Percentiles rank a stretch among this genome's conserved stretches.
Evolutionary conservation across 2,888 invertebrate species (phyloP).

Genomic region (Biston stratarius): DNA sequence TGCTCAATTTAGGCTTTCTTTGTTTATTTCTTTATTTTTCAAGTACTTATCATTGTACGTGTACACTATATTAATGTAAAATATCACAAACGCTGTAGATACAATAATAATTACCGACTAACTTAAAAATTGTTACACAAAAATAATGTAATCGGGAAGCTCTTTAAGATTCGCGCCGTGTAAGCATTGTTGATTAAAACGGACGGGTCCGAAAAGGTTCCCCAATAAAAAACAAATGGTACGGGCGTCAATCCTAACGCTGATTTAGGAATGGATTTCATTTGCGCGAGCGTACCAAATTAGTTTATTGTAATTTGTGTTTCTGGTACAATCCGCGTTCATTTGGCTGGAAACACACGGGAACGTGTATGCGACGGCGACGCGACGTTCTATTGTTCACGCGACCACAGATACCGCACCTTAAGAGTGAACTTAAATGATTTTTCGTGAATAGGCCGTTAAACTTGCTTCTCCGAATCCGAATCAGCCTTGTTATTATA

Average conservation of each 20-base stretch:
- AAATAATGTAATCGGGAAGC: constrained; percentile 26
- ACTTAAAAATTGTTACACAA: constrained; percentile 10
- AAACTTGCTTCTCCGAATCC: too few species aligned
- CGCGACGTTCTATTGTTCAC: not conserved
- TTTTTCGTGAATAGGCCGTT: too few species aligned
- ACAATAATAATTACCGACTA: too few species aligned
- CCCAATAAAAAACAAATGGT: constrained; percentile 70
- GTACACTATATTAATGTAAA: too few species aligned
- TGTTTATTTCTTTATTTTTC: too few species aligned
- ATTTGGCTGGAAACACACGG: constrained; percentile 47
- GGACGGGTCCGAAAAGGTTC: constrained; percentile 57
- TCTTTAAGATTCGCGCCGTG: constrained; percentile 46
- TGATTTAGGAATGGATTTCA: constrained; percentile 64
- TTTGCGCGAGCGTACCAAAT: constrained; percentile 62
- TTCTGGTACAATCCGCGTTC: constrained; percentile 47
- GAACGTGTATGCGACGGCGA: not conserved
- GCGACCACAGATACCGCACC: too few species aligned
- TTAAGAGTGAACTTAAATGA: too few species aligned
- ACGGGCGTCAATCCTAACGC: constrained; percentile 64
- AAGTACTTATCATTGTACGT: too few species aligned
- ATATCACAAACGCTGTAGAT: too few species aligned
- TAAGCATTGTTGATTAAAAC: constrained; percentile 59
- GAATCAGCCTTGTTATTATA: too few species aligned
- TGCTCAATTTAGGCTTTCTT: too few species aligned
- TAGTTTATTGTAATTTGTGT: constrained; percentile 66